Evolutionary conservation across 2,797 vertebrate species (phyloP), one percentile per base, ranked within the genome.

Genomic region (Acanthurus leucopareius): DNA sequence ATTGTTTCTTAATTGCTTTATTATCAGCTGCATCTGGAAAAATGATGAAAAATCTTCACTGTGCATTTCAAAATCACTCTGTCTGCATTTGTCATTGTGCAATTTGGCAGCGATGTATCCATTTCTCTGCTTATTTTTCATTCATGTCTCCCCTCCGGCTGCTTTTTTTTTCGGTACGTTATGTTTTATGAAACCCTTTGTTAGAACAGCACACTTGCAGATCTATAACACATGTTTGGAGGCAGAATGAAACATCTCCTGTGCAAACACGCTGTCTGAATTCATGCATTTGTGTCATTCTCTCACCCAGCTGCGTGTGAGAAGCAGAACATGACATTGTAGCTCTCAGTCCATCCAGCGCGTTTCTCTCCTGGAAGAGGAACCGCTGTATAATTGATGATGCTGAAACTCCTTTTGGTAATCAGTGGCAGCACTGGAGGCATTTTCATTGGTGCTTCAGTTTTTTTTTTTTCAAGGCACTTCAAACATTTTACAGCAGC

Each of bases 381-480:
- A 75, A 69, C 22, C n/a, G 2, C 77, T 88, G 62, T 77, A 82
- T 88, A 87, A 82, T 73, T 78, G 80, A 90, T 90, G 76, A 81
- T 71, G 75, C 84, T 79, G 75, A 82, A 75, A 75, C 78, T 82
- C 66, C 40, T 25, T 40, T 82, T 80, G 82, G 81, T 81, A 80
- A 88, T 88, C 83, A 83, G 40, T 68, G 42, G 69, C 2, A 83
- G 51, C 81, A 86, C 80, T 77, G 67, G 57, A 79, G 74, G 68
- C 82, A 25, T 25, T 83, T 83, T 67, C 45, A 0, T 74, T 62
- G 70, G 51, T 22, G 51, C 82, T 75, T 73, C 28, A 73, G 47
- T 25, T 25, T 25, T 75, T 69, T 54, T 25, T 25, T 25, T 75
- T 69, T 54, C 22, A 51, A 60, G 61, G 61, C 79, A 73, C 79